phyloP scores from a whole-genome alignment of 2,797 vertebrate genomes.

The Onychomys torridus region DNA sequence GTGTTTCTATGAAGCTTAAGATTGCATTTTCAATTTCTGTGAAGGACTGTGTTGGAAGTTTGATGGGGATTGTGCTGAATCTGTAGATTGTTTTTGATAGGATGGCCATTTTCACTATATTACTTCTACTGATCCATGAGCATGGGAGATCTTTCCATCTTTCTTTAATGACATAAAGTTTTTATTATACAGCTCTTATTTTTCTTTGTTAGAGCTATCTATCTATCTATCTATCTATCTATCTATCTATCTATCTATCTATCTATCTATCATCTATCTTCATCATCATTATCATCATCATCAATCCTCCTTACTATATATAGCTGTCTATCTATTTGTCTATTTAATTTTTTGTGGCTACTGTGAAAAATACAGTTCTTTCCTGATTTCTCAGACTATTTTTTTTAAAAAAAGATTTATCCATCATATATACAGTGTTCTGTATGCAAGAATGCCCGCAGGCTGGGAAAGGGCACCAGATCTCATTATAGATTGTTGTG shows the following conservation, averaged over 20 bases:
- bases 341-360: background rate
- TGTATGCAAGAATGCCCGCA: background rate
- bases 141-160: background rate
- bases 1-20: background rate
- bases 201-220: background rate
- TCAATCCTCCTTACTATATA: background rate
- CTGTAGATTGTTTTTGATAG: background rate
- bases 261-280: background rate
- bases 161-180: background rate
- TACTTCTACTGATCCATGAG: background rate
- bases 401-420: too few relatives aligned
- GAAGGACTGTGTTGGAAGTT: background rate
- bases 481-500: background rate
- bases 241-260: too few relatives aligned
- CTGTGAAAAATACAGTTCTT: background rate
- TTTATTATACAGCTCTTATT: background rate
- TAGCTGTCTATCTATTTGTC: background rate
- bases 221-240: too few relatives aligned
- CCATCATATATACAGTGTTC: background rate
- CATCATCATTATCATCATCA: too few relatives aligned
- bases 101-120: background rate
- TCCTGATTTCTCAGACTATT: background rate
- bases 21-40: background rate
- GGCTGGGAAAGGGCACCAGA: too few relatives aligned
- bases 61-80: background rate